Evolutionary conservation across 1,140 invertebrate genomes (phyloP).

Genomic region (Drusus annulatus): DNA sequence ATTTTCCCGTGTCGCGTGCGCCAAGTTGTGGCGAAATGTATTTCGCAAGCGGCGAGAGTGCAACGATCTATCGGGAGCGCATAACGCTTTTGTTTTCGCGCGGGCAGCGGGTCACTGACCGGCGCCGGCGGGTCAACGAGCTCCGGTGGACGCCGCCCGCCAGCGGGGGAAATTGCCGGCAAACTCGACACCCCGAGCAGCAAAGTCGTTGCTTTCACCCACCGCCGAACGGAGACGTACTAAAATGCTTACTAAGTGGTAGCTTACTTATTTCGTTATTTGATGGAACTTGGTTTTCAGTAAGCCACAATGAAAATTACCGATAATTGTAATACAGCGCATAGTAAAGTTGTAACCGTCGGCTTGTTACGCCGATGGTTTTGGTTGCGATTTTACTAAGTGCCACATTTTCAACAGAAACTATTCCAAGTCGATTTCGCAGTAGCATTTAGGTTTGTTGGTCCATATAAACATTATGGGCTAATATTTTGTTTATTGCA

Average conservation of each 20-base stretch:
- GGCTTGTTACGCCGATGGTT: too few species aligned
- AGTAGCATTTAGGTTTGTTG: background rate
- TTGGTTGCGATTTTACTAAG: too few species aligned
- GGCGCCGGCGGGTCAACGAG: conserved; percentile 40
- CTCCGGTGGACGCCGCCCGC: background rate
- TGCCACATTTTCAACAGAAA: too few species aligned
- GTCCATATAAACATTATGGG: conserved; percentile 17
- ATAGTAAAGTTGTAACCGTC: background rate
- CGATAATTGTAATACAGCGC: conserved; percentile 3
- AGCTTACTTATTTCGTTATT: background rate
- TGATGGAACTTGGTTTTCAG: background rate
- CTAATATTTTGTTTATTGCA: conserved; percentile 34
- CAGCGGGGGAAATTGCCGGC: background rate
- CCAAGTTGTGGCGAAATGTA: conserved; percentile 39
- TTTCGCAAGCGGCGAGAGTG: conserved; percentile 56
- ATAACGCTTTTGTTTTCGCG: conserved; percentile 56
- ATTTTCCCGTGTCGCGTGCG: conserved; percentile 13
- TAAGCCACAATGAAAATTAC: conserved; percentile 3
- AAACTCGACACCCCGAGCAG: conserved; percentile 17
- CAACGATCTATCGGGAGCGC: conserved; percentile 53
- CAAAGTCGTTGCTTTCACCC: background rate
- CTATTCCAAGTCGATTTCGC: background rate
- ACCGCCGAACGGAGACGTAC: too few species aligned
- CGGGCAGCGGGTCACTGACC: conserved; percentile 43
- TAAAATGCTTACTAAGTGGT: background rate